Percentiles rank a stretch among this genome's conserved stretches.
Evolutionary conservation across 2,797 vertebrate species (phyloP).

Genomic region (Tarsius wallacei): DNA sequence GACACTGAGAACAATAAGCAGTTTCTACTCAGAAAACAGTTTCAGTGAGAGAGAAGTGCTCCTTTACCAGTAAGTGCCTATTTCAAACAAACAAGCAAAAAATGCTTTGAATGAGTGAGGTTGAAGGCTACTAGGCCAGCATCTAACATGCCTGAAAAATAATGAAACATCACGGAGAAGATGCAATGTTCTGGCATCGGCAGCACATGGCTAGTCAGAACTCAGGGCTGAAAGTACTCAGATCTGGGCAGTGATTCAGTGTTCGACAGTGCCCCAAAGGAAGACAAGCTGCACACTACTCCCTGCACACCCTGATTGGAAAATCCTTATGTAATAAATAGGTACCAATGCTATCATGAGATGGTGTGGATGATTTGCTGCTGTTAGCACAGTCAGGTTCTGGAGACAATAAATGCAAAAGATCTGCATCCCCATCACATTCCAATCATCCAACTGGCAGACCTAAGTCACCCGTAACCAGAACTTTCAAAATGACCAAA

Average conservation of each 20-base stretch:
- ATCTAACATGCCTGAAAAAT: not conserved
- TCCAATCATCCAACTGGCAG: not conserved
- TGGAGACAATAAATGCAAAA: not conserved
- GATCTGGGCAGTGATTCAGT: not conserved
- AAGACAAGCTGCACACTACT: not conserved
- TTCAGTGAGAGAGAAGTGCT: not conserved
- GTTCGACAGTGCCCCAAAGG: not conserved
- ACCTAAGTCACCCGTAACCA: not conserved
- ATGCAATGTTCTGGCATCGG: rapidly evolving
- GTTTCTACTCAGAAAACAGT: not conserved
- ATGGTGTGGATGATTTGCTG: not conserved
- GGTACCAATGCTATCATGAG: not conserved
- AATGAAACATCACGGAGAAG: not conserved
- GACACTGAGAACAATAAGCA: not conserved
- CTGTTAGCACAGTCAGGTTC: not conserved
- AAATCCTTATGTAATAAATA: not conserved
- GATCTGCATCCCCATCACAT: not conserved
- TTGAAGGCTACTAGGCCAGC: not conserved
- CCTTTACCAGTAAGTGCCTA: not conserved
- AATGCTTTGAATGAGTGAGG: not conserved
- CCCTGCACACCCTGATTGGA: not conserved
- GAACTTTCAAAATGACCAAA: not conserved
- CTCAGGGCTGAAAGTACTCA: not conserved
- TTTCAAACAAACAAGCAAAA: not conserved
- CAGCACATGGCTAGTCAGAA: not conserved